Conservation (phyloP, 2,113 vertebrate species). For the Nannospalax galili region DNA sequence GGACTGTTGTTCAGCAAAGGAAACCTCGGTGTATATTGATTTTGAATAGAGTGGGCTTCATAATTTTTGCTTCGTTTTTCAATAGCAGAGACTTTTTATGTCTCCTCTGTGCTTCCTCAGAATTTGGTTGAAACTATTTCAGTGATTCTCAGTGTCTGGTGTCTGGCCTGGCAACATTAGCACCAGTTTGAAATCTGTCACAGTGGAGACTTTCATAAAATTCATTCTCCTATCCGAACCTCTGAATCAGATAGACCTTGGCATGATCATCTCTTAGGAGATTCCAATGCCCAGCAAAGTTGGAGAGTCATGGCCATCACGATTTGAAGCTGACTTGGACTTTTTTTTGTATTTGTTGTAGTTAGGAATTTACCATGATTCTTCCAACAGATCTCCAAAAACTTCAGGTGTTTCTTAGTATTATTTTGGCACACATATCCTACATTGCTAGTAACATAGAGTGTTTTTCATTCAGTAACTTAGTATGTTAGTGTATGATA, state of each 20-base stretch:
- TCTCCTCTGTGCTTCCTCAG: background rate
- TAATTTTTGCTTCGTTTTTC: slow-evolving; percentile 22
- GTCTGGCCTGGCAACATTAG: background rate
- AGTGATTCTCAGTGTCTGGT: background rate
- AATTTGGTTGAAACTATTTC: background rate
- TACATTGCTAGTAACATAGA: background rate
- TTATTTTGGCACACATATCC: background rate
- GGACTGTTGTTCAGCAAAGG: background rate
- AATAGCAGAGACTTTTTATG: background rate
- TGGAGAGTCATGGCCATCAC: background rate
- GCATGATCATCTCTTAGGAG: background rate
- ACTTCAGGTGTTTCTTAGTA: background rate
- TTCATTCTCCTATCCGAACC: background rate
- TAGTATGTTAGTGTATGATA: background rate
- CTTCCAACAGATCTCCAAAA: background rate
- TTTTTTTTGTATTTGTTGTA: background rate
- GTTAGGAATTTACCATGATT: background rate
- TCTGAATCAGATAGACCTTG: background rate
- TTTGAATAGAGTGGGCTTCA: background rate
- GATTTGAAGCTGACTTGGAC: background rate
- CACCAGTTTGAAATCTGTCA: background rate
- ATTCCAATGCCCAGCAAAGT: background rate
- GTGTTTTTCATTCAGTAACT: background rate
- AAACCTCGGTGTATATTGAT: background rate
- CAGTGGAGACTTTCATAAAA: background rate